Evolutionary conservation across 2,797 vertebrate species (phyloP).

Genomic region (Lemur catta): DNA sequence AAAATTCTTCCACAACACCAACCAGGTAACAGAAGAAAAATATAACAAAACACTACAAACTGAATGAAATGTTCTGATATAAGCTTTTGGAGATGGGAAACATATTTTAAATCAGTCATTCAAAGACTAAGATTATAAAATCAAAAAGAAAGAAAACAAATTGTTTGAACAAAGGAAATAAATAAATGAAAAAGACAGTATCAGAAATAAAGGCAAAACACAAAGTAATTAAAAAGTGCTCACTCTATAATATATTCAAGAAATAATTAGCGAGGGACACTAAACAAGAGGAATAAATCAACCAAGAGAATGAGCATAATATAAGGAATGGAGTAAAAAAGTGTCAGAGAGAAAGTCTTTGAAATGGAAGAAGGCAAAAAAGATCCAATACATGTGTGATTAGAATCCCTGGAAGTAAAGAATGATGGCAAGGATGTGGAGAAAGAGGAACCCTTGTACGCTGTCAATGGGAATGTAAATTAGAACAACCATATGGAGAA

Average conservation of each 20-base stretch:
- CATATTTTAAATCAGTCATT: background rate
- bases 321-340: background rate
- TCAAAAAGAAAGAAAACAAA: background rate
- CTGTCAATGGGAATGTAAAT: background rate
- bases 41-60: background rate
- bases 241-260: background rate
- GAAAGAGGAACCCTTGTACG: too few species aligned
- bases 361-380: background rate
- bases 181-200: background rate
- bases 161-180: background rate
- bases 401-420: background rate
- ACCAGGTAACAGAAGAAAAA: background rate
- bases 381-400: background rate
- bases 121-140: background rate
- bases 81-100: background rate
- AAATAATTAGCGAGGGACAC: background rate
- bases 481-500: background rate
- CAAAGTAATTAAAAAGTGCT: background rate
- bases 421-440: background rate
- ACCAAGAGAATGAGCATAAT: background rate
- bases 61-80: background rate
- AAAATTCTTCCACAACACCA: background rate
- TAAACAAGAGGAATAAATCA: background rate
- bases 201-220: background rate
- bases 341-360: background rate